phyloP scores from a whole-genome alignment of 2,113 vertebrate species.

The Pseudorectes ferrugineus region DNA sequence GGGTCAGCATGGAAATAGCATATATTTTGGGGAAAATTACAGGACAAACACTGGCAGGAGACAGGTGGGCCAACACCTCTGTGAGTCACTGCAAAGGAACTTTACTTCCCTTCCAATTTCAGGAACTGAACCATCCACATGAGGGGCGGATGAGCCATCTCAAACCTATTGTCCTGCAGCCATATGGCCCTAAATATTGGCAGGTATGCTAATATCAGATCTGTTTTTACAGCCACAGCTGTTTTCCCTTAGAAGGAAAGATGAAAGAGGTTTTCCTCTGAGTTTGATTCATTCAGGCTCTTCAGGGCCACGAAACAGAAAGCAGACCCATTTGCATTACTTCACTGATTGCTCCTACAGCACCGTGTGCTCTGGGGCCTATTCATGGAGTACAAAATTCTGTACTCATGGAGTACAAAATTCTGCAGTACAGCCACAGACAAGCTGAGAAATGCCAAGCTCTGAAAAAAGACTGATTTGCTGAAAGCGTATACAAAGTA shows the following conservation, averaged over 20 bases:
- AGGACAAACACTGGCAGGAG: not conserved
- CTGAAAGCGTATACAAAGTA: not conserved
- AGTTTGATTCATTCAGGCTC: not conserved
- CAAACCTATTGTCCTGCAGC: not conserved
- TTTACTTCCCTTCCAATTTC: not conserved
- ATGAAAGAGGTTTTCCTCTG: conserved; percentile 8
- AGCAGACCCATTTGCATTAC: not conserved
- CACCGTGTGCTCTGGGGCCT: accelerated
- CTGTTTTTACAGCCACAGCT: conserved; percentile 34
- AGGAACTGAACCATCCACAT: not conserved
- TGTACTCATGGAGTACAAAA: not conserved
- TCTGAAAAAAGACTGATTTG: not conserved
- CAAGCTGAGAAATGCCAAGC: not conserved
- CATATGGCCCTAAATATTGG: not conserved
- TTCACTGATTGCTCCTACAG: not conserved
- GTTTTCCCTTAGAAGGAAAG: conserved; percentile 54
- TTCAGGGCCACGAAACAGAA: not conserved
- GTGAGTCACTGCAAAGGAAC: not conserved
- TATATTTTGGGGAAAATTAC: not conserved
- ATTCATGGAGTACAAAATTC: not conserved
- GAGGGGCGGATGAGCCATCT: not conserved
- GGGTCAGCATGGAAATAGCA: not conserved
- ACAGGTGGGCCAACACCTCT: not conserved
- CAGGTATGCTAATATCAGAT: conserved; percentile 18
- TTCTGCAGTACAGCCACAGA: not conserved